These are phyloP conservation scores for Paramuricea clavata DNA, from an alignment of 92 coral and sea anemone genomes.

Conservation along the genomic window DNA sequence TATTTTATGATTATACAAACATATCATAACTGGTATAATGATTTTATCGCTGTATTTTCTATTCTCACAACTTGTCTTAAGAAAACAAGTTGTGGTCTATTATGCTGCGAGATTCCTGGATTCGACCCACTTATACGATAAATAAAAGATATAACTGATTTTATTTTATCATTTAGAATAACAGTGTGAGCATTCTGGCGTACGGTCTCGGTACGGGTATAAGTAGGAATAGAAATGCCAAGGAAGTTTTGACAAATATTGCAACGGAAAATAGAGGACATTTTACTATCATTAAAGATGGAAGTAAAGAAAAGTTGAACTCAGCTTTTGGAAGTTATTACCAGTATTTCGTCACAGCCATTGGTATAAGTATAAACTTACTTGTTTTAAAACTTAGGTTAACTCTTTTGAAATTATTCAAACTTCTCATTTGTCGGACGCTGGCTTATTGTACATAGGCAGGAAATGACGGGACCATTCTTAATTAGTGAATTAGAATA, in stretches of 20 bases:
- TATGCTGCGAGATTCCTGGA: no score
- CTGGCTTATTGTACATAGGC: no score
- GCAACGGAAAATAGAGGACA: conserved; percentile 59
- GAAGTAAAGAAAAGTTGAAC: conserved; percentile 42
- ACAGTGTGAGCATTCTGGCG: conserved; percentile 66
- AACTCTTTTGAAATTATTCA: not conserved
- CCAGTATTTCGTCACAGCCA: conserved; percentile 48
- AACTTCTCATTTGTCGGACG: no score
- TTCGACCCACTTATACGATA: no score
- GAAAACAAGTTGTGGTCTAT: no score
- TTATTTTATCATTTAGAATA: conserved; percentile 29
- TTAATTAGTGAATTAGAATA: no score
- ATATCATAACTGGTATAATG: not conserved
- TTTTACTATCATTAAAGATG: conserved; percentile 61
- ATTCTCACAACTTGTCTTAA: no score
- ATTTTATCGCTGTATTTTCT: not conserved
- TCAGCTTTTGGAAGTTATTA: conserved; percentile 74
- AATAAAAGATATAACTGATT: no score
- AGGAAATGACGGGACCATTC: no score
- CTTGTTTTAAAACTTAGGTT: not conserved
- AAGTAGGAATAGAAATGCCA: not conserved
- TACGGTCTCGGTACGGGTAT: conserved; percentile 76
- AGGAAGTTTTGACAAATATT: conserved; percentile 52
- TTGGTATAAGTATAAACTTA: not conserved
- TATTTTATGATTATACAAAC: not conserved